Percentiles rank a stretch among this genome's conserved stretches.
Evolutionary conservation across 2,113 vertebrate genomes (phyloP).

Genomic region (Bolborhynchus lineola): DNA sequence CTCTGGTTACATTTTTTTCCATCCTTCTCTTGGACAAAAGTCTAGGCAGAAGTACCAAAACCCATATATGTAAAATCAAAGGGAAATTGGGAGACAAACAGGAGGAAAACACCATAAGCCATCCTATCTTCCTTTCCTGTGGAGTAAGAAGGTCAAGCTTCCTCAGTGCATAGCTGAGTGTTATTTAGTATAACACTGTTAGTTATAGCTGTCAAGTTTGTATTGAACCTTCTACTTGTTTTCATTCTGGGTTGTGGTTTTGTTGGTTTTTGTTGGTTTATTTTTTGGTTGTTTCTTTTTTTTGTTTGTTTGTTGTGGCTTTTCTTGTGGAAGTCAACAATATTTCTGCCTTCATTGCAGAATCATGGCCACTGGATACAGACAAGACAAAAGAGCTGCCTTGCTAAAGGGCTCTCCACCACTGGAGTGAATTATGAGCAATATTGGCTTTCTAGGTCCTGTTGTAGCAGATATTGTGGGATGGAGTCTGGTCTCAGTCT

Average conservation of each 20-base stretch:
- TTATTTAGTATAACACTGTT: background rate
- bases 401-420: background rate
- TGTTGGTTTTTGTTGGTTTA: too few species aligned
- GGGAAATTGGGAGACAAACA: background rate
- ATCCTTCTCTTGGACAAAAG: background rate
- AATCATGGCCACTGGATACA: background rate
- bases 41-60: background rate
- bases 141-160: background rate
- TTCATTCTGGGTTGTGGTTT: background rate
- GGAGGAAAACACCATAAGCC: background rate
- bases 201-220: constrained; percentile 13
- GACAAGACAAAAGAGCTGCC: background rate
- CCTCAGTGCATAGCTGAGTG: background rate
- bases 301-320: background rate
- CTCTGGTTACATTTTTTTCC: background rate
- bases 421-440: constrained; percentile 46
- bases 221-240: background rate
- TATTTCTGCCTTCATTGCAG: constrained; percentile 28
- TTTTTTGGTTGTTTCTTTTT: too few species aligned
- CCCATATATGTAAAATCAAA: background rate
- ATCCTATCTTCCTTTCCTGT: background rate
- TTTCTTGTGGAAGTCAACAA: background rate
- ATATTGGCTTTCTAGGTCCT: background rate
- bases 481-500: constrained; percentile 5
- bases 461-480: constrained; percentile 20